A percentile compares a stretch with the other conserved stretches of the same genome.
These are phyloP conservation scores for Hystrix brachyura DNA, from an alignment of 2,113 vertebrate genomes.

Conservation along the genomic window DNA sequence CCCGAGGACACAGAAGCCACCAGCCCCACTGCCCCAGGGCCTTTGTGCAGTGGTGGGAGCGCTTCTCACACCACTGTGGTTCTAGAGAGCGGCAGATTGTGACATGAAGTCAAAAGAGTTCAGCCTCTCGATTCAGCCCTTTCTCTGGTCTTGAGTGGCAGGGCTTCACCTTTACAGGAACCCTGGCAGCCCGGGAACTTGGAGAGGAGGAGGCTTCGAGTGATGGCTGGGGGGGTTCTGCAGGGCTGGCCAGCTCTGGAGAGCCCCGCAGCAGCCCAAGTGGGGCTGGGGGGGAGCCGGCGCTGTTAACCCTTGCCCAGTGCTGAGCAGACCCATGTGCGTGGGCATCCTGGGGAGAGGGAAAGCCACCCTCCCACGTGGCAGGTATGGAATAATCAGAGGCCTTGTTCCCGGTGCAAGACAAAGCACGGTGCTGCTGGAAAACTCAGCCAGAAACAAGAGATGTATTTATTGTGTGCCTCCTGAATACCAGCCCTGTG, in stretches of 20 bases:
- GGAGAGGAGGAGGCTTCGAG: slow-evolving; percentile 69
- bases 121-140: slow-evolving; percentile 61
- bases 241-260: slow-evolving; percentile 57
- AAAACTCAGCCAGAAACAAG: background rate
- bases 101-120: slow-evolving; percentile 86
- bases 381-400: background rate
- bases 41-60: slow-evolving; percentile 81
- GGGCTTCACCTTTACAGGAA: slow-evolving; percentile 70
- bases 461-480: background rate
- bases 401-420: background rate
- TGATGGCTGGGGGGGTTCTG: slow-evolving; percentile 47
- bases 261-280: slow-evolving; percentile 1
- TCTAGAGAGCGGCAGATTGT: slow-evolving; percentile 83
- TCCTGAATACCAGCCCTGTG: background rate
- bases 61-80: slow-evolving; percentile 86
- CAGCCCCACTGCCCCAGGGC: slow-evolving; percentile 75
- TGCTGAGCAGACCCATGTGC: background rate
- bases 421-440: background rate
- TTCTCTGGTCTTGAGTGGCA: slow-evolving; percentile 68
- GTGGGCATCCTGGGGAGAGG: background rate
- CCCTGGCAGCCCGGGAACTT: slow-evolving; percentile 69
- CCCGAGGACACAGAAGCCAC: slow-evolving; percentile 83
- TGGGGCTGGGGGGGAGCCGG: background rate
- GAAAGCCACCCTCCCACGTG: background rate
- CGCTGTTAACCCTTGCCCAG: background rate